Percentiles rank a stretch among this genome's conserved stretches.
These are phyloP conservation scores for Falco biarmicus DNA, from an alignment of 2,797 vertebrate species.

Conservation along the genomic window DNA sequence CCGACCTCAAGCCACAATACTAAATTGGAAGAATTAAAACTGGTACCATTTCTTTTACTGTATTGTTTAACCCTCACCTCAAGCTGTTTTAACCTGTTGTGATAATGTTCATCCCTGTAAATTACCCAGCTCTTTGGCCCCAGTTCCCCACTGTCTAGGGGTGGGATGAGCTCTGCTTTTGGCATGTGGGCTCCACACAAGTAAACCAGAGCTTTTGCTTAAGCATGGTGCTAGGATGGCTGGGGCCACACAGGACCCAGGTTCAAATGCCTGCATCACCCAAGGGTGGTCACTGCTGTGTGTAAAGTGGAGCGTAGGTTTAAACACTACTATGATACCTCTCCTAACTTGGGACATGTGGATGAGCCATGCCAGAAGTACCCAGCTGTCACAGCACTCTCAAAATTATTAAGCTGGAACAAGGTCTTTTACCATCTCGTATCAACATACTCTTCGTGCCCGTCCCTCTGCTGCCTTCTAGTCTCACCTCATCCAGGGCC, in stretches of 20 bases:
- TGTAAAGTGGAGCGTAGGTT: neutral
- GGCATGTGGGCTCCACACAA: neutral
- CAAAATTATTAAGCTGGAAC: too few species aligned
- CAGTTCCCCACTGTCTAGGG: fast-evolving
- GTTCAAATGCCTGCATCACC: neutral
- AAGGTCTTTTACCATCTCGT: too few species aligned
- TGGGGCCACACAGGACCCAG: neutral
- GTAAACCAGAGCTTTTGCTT: neutral
- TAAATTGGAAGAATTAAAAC: constrained; percentile 83
- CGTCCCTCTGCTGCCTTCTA: too few species aligned
- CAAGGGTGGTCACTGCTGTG: neutral
- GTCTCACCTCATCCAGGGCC: too few species aligned
- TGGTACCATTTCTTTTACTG: constrained; percentile 72
- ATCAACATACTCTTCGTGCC: too few species aligned
- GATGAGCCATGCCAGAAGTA: neutral
- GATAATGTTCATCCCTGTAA: neutral
- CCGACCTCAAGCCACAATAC: constrained; percentile 78
- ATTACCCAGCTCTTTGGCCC: neutral
- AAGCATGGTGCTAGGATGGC: neutral
- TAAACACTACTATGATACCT: neutral
- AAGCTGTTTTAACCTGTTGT: neutral
- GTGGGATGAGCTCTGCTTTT: neutral
- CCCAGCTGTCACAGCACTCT: too few species aligned
- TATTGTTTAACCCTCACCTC: neutral
- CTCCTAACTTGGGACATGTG: neutral